These are phyloP conservation scores for Tretioscincus oriximinensis DNA, from an alignment of 2,113 vertebrate species.

Conservation along the genomic window DNA sequence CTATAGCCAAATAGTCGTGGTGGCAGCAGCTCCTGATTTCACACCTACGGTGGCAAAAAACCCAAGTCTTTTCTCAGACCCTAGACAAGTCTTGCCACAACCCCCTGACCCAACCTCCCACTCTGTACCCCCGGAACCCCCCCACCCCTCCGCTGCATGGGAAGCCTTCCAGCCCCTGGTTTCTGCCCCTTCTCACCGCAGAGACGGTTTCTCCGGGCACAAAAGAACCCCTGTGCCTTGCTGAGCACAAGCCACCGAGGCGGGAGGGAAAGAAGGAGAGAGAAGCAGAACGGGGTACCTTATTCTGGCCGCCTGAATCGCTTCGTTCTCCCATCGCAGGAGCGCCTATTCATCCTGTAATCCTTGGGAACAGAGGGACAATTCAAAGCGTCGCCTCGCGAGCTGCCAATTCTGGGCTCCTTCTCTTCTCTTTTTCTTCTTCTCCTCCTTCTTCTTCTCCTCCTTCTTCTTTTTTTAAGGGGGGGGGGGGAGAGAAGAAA, in stretches of 20 bases:
- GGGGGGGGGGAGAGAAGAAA: too few species aligned
- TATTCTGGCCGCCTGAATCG: slow-evolving; percentile 68
- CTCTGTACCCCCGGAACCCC: neutral
- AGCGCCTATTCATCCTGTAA: slow-evolving; percentile 78
- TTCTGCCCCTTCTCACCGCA: slow-evolving; percentile 14
- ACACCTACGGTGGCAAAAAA: neutral
- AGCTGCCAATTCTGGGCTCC: slow-evolving; percentile 41
- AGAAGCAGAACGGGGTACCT: slow-evolving; percentile 77
- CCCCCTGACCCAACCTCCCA: neutral
- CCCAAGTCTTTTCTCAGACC: slow-evolving; percentile 2
- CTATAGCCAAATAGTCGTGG: neutral
- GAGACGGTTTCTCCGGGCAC: slow-evolving; percentile 33
- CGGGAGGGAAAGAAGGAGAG: slow-evolving; percentile 12
- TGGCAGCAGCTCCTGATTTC: neutral
- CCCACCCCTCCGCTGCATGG: too few species aligned
- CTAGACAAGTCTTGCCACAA: neutral
- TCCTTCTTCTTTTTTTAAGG: neutral
- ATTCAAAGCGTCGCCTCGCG: slow-evolving; percentile 49
- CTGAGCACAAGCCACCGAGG: slow-evolving; percentile 47
- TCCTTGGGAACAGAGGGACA: slow-evolving; percentile 59
- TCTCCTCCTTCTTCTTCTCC: slow-evolving; percentile 42
- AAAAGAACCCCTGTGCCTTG: slow-evolving; percentile 59
- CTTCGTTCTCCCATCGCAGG: slow-evolving; percentile 77
- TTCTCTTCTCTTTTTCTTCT: slow-evolving; percentile 52
- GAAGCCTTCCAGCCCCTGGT: neutral